Evolutionary conservation across 1,140 invertebrate species (phyloP), one percentile per base, ranked within the genome.

Genomic region (Anastrepha ludens): DNA sequence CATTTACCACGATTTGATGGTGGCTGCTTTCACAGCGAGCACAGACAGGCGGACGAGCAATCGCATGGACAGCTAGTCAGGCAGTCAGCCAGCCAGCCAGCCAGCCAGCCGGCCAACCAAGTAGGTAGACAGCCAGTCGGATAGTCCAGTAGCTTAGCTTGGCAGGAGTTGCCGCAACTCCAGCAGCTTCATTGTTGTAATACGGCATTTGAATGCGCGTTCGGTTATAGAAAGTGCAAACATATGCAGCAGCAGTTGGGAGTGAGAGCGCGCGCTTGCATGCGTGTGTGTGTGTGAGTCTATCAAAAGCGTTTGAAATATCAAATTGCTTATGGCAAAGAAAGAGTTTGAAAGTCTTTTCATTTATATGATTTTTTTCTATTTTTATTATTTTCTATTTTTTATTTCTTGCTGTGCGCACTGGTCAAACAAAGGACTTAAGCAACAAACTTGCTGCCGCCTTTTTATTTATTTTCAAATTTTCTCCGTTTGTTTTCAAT

Each of bases 381-480:
- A 44, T 74, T 44, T 74, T 29, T 74, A 47, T 74, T 44, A 4
- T 6, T 13, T 15, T 74, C 44, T 47, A 62, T 44, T 13, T 74
- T 39, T 13, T 44, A n/a, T n/a, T 6, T 44, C 44, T 74, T 74
- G 3, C 41, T 15, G 1, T 74, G 39, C 39, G 44, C 67, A 74
- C 13, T 74, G 44, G 67, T 41, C 20, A 87, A 90, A 90, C 90
- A 89, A 92, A 92, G 89, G 90, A 91, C 91, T 89, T 89, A 89
- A 67, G 88, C 65, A 88, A 89, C 70, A 89, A 91, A 90, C 89
- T 89, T 85, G 47, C 29, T 87, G 67, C 41, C 67, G 67, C 41
- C 67, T 74, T 74, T 74, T 15, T 74, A 44, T 74, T 74, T 47
- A 4, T 41, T n/a, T 74, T 74, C 4, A 15, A 29, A 39, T 74